phyloP scores from a whole-genome alignment of 2,888 invertebrate species.

The Phalangium opilio region DNA sequence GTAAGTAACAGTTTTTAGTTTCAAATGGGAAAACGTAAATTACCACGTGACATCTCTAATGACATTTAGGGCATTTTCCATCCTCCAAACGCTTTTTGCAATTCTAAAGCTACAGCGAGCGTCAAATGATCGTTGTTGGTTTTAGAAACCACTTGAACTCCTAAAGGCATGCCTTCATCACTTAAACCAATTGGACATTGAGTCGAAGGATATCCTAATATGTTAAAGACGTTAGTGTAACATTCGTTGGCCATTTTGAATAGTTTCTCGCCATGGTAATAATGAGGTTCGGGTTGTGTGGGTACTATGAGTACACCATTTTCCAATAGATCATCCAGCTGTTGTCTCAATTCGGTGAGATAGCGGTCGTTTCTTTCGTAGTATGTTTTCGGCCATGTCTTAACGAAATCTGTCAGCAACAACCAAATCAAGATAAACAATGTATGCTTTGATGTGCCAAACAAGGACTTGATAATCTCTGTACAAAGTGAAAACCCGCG shows the following conservation, averaged over 20 bases:
- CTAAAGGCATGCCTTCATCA: constrained; percentile 51
- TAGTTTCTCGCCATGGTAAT: constrained; percentile 3
- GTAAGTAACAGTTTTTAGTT: no score
- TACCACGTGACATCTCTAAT: no score
- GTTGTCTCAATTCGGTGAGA: neutral
- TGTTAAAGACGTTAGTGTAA: constrained; percentile 72
- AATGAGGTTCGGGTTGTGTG: constrained; percentile 9
- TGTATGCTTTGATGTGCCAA: constrained; percentile 7
- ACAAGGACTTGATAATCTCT: constrained; percentile 9
- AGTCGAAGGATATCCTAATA: constrained; percentile 70
- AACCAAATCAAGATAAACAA: constrained; percentile 2
- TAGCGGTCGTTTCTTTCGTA: neutral
- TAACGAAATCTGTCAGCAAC: neutral
- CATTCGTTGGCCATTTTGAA: constrained; percentile 60
- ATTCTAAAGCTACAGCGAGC: constrained; percentile 4
- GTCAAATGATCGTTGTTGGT: constrained; percentile 8
- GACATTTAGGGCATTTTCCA: constrained; percentile 7
- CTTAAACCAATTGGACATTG: constrained; percentile 60
- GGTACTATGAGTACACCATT: constrained; percentile 41
- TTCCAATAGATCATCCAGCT: constrained; percentile 45
- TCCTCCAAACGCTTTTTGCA: constrained; percentile 9
- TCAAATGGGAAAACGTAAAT: no score
- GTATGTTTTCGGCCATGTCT: no score
- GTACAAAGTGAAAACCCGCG: constrained; percentile 1
- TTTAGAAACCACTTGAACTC: constrained; percentile 46